Conservation (phyloP, 1,140 invertebrate genomes). For the Vanessa tameamea region DNA sequence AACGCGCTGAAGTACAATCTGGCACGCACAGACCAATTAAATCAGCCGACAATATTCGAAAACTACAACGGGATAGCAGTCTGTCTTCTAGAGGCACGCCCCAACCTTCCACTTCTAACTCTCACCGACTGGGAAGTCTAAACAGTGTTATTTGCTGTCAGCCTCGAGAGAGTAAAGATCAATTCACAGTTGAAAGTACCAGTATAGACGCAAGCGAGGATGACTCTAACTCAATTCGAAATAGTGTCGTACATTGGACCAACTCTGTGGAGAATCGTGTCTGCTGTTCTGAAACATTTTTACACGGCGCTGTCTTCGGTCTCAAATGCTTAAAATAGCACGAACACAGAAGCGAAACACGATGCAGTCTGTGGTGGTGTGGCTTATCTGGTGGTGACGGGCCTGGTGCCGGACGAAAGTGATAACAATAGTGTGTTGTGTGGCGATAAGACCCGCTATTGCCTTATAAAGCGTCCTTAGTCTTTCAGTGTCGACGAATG, state of each 20-base stretch:
- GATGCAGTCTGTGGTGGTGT: slow-evolving; percentile 6
- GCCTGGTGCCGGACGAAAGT: slow-evolving; percentile 14
- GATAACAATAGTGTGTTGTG: slow-evolving; percentile 16
- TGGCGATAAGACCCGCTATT: slow-evolving; percentile 22
- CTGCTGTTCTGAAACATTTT: slow-evolving; percentile 30
- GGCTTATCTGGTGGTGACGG: not conserved
- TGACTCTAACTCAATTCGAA: slow-evolving; percentile 1
- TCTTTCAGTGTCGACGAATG: slow-evolving; percentile 24
- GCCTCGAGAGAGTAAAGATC: slow-evolving; percentile 24
- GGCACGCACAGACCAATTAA: slow-evolving; percentile 6
- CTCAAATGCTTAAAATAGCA: slow-evolving; percentile 33
- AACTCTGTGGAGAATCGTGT: slow-evolving; percentile 35
- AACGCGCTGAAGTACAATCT: slow-evolving; percentile 3
- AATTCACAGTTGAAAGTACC: not conserved
- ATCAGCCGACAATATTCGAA: slow-evolving; percentile 21
- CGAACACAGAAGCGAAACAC: slow-evolving; percentile 3
- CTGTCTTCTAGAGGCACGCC: not conserved
- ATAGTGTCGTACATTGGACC: slow-evolving; percentile 32
- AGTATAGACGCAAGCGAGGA: not conserved
- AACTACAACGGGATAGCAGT: slow-evolving; percentile 4
- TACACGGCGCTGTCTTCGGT: slow-evolving; percentile 31
- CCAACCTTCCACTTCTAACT: slow-evolving; percentile 2
- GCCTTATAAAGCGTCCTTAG: slow-evolving; percentile 29
- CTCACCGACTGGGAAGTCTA: not conserved
- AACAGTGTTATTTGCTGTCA: slow-evolving; percentile 24